These are phyloP conservation scores for Hypsibius dujardini DNA, from an alignment of 1,140 invertebrate species.

Conservation along the genomic window DNA sequence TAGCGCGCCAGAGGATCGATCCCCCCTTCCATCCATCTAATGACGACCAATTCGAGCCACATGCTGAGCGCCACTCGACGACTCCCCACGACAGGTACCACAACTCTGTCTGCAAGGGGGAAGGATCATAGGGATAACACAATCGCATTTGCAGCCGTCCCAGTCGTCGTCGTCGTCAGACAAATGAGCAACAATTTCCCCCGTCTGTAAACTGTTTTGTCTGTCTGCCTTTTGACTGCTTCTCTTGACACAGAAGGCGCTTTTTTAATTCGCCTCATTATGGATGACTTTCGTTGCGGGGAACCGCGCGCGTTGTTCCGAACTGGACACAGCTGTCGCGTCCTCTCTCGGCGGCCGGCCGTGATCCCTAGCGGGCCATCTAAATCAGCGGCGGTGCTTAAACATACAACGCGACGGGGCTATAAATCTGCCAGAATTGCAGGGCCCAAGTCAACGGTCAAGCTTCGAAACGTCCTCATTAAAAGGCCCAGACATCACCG, in stretches of 20 bases:
- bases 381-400: no score
- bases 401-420: no score
- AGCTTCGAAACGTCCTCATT: no score
- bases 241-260: not conserved
- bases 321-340: no score
- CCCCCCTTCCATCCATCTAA: not conserved
- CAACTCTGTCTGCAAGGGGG: not conserved
- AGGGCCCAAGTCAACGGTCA: no score
- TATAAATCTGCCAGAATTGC: not conserved
- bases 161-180: not conserved
- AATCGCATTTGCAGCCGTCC: no score
- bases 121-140: not conserved
- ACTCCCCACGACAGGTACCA: slow-evolving; percentile 15
- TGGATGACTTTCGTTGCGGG: not conserved
- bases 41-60: slow-evolving; percentile 12
- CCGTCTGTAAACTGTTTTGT: not conserved
- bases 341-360: no score
- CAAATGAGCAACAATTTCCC: slow-evolving; percentile 14
- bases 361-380: no score
- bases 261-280: slow-evolving; percentile 13
- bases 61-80: not conserved
- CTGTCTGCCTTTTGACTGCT: not conserved
- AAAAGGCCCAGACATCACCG: no score
- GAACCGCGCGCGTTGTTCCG: no score
- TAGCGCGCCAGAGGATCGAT: not conserved